Evolutionary conservation across 2,113 vertebrate genomes (phyloP), one percentile per base, ranked within the genome.

Genomic region (Sialia sialis): DNA sequence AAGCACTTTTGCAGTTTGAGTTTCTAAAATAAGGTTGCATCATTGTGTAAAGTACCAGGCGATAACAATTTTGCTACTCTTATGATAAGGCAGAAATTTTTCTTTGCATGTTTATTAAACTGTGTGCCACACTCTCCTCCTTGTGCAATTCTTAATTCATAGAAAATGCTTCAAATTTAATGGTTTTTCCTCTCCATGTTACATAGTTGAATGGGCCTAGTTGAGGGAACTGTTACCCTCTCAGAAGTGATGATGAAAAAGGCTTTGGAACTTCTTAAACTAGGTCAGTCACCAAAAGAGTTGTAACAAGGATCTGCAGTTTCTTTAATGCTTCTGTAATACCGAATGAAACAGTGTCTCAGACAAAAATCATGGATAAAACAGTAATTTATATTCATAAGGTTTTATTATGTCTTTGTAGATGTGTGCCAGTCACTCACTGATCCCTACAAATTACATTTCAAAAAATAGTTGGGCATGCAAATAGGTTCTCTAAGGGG

Each of bases 321-420:
- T 87, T 78, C 48, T 63, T 89, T 78, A 34, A 81, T 4, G 4
- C 19, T 49, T 90, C 52, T 83, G 12, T 64, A 74, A 69, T 21
- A 63, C 11, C 49, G 30, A 92, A 81, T 70, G 36, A 77, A 93
- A 89, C 7, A 54, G 21, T 51, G 27, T 20, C 38, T 77, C 30
- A 49, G 81, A 84, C 16, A 74, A 93, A 89, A 76, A 56, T 66
- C 2, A 87, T 26, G 21, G 46, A 66, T 66, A 84, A 87, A 89
- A 46, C 23, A 62, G 32, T 77, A 84, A 94, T 94, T 95, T 85
- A 81, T 94, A 95, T 93, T 94, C 80, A 96, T 75, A 75, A 17
- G 5, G 26, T 91, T 95, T 86, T 89, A 90, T 87, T 76, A 69
- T 10, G 27, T 90, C 46, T 78, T 69, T 80, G 55, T 64, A 89